Evolutionary conservation across 2,797 vertebrate genomes (phyloP).

Genomic region (Petrocephalus schoutedeni): DNA sequence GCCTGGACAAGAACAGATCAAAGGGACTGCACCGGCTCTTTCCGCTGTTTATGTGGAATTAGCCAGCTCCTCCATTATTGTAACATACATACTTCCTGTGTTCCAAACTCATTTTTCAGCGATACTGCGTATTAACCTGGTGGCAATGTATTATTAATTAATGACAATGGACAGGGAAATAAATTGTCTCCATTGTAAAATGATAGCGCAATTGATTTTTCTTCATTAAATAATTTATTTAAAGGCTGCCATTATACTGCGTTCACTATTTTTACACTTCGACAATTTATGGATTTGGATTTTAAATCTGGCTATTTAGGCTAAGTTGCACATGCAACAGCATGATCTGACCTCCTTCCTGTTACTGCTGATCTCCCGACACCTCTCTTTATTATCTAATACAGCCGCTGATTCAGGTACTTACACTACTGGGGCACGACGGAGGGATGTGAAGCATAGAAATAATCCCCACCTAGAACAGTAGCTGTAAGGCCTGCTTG

Average conservation of each 20-base stretch:
- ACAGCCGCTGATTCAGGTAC: not conserved
- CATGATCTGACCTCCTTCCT: not conserved
- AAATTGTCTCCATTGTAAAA: slow-evolving; percentile 1
- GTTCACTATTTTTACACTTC: not conserved
- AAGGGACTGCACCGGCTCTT: not conserved
- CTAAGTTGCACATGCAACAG: not conserved
- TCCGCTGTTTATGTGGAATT: not conserved
- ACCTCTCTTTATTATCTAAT: not conserved
- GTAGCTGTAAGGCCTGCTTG: not conserved
- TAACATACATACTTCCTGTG: not conserved
- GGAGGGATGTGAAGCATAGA: not conserved
- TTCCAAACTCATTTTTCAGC: not conserved
- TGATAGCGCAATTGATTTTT: not conserved
- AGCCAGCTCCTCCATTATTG: not conserved
- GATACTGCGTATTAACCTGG: not conserved
- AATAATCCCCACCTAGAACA: not conserved
- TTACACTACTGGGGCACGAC: not conserved
- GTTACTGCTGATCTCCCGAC: too few species aligned
- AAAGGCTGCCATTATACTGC: not conserved
- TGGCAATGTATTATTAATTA: slow-evolving; percentile 7
- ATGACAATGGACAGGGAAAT: not conserved
- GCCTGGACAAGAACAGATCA: not conserved
- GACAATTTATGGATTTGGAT: not conserved
- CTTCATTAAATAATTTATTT: slow-evolving; percentile 16
- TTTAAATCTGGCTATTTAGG: not conserved